These are phyloP conservation scores for Aethina tumida DNA, from an alignment of 1,140 invertebrate species.

Conservation along the genomic window DNA sequence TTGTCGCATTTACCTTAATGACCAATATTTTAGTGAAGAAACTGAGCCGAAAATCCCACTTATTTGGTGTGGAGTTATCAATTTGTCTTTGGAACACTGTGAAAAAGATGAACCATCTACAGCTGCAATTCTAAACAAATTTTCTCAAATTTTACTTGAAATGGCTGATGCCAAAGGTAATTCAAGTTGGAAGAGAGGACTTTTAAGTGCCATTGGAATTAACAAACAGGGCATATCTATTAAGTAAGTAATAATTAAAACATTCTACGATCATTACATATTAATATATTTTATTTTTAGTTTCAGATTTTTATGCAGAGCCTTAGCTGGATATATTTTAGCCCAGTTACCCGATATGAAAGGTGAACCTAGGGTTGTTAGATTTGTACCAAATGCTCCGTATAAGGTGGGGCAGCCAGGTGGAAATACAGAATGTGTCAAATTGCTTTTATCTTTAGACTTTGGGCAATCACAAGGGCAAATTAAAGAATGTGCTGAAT, in stretches of 20 bases:
- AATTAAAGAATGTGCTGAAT: slow-evolving; percentile 32
- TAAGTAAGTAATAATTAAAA: slow-evolving; percentile 20
- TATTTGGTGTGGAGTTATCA: slow-evolving; percentile 28
- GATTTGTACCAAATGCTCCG: slow-evolving; percentile 22
- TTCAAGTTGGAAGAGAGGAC: slow-evolving; percentile 27
- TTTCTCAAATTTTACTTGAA: slow-evolving; percentile 25
- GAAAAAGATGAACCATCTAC: slow-evolving; percentile 24
- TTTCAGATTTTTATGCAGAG: slow-evolving; percentile 25
- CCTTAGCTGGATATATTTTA: slow-evolving; percentile 27
- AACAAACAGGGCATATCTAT: slow-evolving; percentile 24
- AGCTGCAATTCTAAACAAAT: slow-evolving; percentile 26
- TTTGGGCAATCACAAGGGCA: slow-evolving; percentile 33
- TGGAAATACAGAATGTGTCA: slow-evolving; percentile 32
- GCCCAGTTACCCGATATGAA: slow-evolving; percentile 34
- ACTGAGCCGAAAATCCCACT: slow-evolving; percentile 31
- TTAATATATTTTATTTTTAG: slow-evolving; percentile 10
- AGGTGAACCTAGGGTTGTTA: slow-evolving; percentile 26
- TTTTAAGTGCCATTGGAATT: slow-evolving; percentile 32
- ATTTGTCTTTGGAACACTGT: slow-evolving; percentile 22
- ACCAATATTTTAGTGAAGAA: slow-evolving; percentile 19
- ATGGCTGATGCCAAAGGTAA: slow-evolving; percentile 25
- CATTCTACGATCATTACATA: slow-evolving; percentile 4
- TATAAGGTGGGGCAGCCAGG: slow-evolving; percentile 30
- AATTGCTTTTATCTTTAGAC: slow-evolving; percentile 29
- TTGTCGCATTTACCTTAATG: not conserved